phyloP scores from a whole-genome alignment of 2,113 vertebrate species.

The Eulemur rufifrons region DNA sequence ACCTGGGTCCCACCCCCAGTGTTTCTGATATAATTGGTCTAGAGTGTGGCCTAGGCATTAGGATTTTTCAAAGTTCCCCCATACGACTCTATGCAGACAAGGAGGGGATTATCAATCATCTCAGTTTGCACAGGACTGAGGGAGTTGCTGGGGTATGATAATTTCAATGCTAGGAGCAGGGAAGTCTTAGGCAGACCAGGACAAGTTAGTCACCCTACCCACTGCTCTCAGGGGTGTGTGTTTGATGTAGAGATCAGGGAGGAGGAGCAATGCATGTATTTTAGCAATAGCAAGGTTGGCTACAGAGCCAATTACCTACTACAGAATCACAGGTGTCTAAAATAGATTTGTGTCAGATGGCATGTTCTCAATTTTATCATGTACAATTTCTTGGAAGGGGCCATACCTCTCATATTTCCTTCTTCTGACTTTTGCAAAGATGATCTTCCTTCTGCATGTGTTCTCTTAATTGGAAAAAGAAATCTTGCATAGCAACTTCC shows the following conservation, averaged over 20 bases:
- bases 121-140: not conserved
- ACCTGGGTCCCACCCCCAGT: not conserved
- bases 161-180: not conserved
- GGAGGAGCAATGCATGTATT: not conserved
- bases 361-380: conserved; percentile 35
- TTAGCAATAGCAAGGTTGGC: not conserved
- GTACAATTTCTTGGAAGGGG: conserved; percentile 47
- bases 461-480: conserved; percentile 42
- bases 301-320: not conserved
- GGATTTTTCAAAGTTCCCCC: not conserved
- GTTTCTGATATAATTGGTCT: not conserved
- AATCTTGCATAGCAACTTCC: not conserved
- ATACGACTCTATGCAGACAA: not conserved
- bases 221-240: not conserved
- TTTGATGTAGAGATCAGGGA: not conserved
- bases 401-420: conserved; percentile 46
- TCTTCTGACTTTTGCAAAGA: conserved; percentile 52
- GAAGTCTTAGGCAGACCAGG: not conserved
- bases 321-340: conserved; percentile 3
- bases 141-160: not conserved
- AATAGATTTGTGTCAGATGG: conserved; percentile 58
- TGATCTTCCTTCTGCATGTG: conserved; percentile 15
- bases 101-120: not conserved
- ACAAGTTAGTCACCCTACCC: not conserved
- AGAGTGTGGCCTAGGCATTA: not conserved